Evolutionary conservation across 2,888 invertebrate species (phyloP).

Genomic region (Dryococelus australis): DNA sequence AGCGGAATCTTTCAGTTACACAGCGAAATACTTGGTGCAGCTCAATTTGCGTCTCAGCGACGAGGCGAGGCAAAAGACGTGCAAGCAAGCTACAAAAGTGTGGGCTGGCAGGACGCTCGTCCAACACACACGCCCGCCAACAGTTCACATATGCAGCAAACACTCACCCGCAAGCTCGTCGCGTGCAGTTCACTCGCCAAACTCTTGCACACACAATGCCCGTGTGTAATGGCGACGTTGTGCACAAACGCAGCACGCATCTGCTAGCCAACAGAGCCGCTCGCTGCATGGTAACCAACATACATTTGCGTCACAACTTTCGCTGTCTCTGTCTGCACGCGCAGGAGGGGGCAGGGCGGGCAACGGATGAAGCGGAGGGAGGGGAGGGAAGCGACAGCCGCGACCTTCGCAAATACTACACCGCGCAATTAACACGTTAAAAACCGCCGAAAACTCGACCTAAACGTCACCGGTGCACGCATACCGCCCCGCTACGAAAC

Average conservation of each 20-base stretch:
- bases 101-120: no score
- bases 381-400: neutral
- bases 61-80: no score
- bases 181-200: no score
- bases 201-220: no score
- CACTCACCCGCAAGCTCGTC: no score
- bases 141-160: no score
- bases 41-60: no score
- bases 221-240: no score
- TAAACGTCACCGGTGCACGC: neutral
- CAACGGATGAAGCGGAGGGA: neutral
- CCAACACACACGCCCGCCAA: no score
- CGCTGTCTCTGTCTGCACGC: slow-evolving; percentile 5
- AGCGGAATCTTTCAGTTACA: no score
- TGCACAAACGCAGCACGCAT: neutral
- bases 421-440: neutral
- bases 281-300: slow-evolving; percentile 29
- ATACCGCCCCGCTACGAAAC: neutral
- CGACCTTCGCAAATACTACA: slow-evolving; percentile 21
- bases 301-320: slow-evolving; percentile 24
- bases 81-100: no score
- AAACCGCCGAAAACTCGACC: neutral
- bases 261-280: neutral
- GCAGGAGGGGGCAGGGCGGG: neutral
- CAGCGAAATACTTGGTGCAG: no score